A percentile compares a stretch with the other conserved stretches of the same genome.
These are phyloP conservation scores for Hydraecia micacea DNA, from an alignment of 2,888 invertebrate species.

Conservation along the genomic window DNA sequence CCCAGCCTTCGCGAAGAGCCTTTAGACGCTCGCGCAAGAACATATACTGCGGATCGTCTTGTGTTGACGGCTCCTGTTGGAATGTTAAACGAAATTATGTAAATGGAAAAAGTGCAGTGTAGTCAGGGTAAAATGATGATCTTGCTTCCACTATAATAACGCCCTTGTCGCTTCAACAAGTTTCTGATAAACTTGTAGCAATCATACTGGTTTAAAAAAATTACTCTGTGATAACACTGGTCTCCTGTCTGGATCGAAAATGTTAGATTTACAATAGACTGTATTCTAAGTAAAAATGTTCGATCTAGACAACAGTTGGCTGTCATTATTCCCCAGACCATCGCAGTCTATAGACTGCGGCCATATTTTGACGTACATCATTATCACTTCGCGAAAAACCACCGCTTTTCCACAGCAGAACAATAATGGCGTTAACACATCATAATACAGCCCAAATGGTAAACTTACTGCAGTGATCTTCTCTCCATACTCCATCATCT, in stretches of 20 bases:
- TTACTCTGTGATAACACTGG: not conserved
- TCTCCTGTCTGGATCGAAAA: not conserved
- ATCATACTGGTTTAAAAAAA: not conserved
- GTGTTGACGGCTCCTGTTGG: constrained; percentile 93
- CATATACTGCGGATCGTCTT: constrained; percentile 99
- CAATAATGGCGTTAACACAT: not conserved
- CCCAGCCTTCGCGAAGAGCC: constrained; percentile 99
- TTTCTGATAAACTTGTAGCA: not conserved
- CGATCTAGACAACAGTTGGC: not conserved
- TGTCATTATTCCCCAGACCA: not conserved
- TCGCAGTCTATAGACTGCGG: not conserved
- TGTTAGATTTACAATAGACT: not conserved
- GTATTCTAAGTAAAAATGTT: not conserved
- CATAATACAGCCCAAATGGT: not conserved
- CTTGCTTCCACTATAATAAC: not conserved
- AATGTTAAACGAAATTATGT: not conserved
- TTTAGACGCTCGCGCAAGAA: constrained; percentile 99
- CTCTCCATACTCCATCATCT: constrained; percentile 99
- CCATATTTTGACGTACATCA: not conserved
- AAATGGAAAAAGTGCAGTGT: not conserved
- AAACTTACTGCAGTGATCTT: constrained; percentile 93
- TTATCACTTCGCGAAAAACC: not conserved
- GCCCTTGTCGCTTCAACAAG: not conserved
- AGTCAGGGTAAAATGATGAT: not conserved
- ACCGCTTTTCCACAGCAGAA: not conserved